Evolutionary conservation across 1,140 invertebrate species (phyloP).

Genomic region (Battus philenor): DNA sequence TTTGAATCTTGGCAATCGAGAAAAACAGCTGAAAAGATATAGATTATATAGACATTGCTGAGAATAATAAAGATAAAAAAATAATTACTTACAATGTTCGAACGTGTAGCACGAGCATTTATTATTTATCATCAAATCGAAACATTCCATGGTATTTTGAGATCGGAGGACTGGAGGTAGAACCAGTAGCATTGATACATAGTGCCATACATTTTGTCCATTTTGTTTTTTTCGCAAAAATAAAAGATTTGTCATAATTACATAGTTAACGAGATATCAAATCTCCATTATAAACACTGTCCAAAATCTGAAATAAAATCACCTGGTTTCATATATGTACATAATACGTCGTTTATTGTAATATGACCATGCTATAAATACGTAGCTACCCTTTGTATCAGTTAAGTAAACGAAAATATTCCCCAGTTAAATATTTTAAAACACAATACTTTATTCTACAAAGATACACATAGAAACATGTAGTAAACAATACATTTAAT

Average conservation of each 20-base stretch:
- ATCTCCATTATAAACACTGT: no score
- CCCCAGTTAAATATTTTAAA: no score
- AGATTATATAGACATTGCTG: conserved; percentile 7
- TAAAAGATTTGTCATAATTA: conserved; percentile 67
- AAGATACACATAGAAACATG: no score
- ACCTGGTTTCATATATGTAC: no score
- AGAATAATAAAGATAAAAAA: background rate
- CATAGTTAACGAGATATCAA: conserved; percentile 56
- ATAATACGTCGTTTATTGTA: no score
- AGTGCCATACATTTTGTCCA: conserved; percentile 48
- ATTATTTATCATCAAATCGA: conserved; percentile 51
- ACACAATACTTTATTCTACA: no score
- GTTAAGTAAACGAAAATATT: no score
- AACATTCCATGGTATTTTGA: conserved; percentile 67
- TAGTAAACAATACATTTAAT: no score
- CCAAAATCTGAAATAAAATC: no score
- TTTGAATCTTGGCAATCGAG: conserved; percentile 63
- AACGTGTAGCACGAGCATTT: conserved; percentile 68
- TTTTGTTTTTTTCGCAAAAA: conserved; percentile 49
- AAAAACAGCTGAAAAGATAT: conserved; percentile 51
- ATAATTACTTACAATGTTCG: conserved; percentile 52
- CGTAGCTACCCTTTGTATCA: no score
- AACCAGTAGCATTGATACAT: conserved; percentile 64
- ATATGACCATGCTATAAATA: no score
- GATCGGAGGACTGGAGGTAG: conserved; percentile 59